These are phyloP conservation scores for Barnardius zonarius DNA, from an alignment of 2,113 vertebrate genomes.

Conservation along the genomic window DNA sequence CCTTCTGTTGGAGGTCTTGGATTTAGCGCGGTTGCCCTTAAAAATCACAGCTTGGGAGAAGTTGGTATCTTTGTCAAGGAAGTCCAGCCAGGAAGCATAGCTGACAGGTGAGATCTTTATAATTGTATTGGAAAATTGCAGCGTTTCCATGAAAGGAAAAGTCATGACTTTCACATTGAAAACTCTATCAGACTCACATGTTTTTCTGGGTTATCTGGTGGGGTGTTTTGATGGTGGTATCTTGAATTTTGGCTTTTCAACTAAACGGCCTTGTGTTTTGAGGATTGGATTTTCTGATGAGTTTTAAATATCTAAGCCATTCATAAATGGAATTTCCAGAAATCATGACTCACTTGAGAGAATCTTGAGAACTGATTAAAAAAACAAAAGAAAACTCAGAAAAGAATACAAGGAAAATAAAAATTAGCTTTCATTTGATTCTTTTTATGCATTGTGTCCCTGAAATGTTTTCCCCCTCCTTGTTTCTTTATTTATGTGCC, in stretches of 20 bases:
- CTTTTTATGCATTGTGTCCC: not conserved
- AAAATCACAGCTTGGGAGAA: slow-evolving; percentile 75
- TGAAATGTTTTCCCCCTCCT: not conserved
- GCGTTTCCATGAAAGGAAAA: not conserved
- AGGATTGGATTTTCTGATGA: slow-evolving; percentile 41
- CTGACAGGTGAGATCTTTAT: slow-evolving; percentile 82
- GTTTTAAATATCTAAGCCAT: not conserved
- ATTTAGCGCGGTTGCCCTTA: slow-evolving; percentile 92
- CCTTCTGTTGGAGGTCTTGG: slow-evolving; percentile 88
- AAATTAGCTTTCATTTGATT: not conserved
- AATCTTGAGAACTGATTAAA: slow-evolving; percentile 13
- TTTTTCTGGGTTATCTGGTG: slow-evolving; percentile 23
- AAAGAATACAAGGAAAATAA: not conserved
- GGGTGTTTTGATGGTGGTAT: not conserved
- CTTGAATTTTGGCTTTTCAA: slow-evolving; percentile 12
- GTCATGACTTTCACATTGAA: not conserved
- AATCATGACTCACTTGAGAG: slow-evolving; percentile 23
- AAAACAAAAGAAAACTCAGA: slow-evolving; percentile 24
- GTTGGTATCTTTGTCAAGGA: slow-evolving; percentile 89
- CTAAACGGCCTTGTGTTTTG: not conserved
- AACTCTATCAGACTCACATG: not conserved
- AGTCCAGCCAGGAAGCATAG: slow-evolving; percentile 88
- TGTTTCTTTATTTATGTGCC: not conserved
- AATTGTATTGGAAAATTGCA: not conserved
- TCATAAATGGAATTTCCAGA: slow-evolving; percentile 55